These are phyloP conservation scores for Cossypha dichroa DNA, from an alignment of 2,797 vertebrate species.

Conservation along the genomic window DNA sequence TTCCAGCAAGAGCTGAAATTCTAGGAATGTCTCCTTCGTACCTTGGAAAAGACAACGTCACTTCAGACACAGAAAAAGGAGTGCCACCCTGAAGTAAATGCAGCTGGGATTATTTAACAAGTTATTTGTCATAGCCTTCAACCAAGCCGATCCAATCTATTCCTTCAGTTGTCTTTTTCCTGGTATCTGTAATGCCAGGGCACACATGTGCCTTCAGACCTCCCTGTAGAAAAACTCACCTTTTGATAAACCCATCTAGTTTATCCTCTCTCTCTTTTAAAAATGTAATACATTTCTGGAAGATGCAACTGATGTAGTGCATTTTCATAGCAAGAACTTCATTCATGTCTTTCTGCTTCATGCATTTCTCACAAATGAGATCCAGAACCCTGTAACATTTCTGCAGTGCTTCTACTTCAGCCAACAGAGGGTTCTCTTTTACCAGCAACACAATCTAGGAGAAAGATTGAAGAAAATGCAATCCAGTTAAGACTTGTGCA, in stretches of 20 bases:
- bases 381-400: slow-evolving; percentile 92
- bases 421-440: slow-evolving; percentile 91
- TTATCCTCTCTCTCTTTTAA: slow-evolving; percentile 89
- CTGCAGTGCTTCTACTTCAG: slow-evolving; percentile 85
- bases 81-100: neutral
- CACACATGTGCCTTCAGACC: neutral
- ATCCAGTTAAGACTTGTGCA: neutral
- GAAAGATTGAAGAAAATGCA: neutral
- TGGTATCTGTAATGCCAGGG: neutral
- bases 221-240: slow-evolving; percentile 67
- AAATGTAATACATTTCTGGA: slow-evolving; percentile 89
- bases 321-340: slow-evolving; percentile 98
- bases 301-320: slow-evolving; percentile 95
- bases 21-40: neutral
- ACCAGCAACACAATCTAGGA: slow-evolving; percentile 90
- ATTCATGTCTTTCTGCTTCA: slow-evolving; percentile 98
- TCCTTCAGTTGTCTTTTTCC: neutral
- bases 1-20: neutral
- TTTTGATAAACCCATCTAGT: slow-evolving; percentile 89
- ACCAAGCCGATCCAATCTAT: neutral
- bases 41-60: neutral
- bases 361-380: slow-evolving; percentile 94
- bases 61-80: neutral
- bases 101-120: neutral
- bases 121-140: neutral